phyloP scores from a whole-genome alignment of 2,888 invertebrate genomes.

The Bugula neritina region DNA sequence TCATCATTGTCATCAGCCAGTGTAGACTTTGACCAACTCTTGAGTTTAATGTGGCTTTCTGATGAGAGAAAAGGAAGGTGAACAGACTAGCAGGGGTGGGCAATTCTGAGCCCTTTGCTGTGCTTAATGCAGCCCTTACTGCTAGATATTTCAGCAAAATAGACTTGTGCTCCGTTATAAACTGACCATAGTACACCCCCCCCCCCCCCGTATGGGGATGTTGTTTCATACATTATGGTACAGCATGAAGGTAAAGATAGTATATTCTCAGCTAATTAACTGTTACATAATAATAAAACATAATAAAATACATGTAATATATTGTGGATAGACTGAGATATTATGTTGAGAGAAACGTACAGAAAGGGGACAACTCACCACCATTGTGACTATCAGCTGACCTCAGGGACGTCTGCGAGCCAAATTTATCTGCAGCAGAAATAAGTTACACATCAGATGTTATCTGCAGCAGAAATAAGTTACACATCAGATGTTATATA shows the following conservation, averaged over 20 bases:
- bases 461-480: no score
- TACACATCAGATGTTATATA: no score
- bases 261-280: not conserved
- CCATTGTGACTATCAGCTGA: conserved; percentile 1
- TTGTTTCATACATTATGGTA: no score
- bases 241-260: not conserved
- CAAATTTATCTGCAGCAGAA: not conserved
- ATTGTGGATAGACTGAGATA: not conserved
- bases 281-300: not conserved
- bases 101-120: no score
- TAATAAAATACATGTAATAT: not conserved
- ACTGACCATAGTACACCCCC: not conserved
- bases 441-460: no score
- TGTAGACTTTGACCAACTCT: no score
- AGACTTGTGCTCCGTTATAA: not conserved
- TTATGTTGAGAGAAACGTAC: not conserved
- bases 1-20: no score
- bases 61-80: no score
- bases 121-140: no score
- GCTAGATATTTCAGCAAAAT: no score
- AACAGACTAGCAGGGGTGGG: no score
- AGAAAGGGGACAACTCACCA: not conserved
- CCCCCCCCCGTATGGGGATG: not conserved
- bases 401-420: conserved; percentile 13
- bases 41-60: no score